Evolutionary conservation across 1,140 invertebrate species (phyloP).

Genomic region (Sinella curviseta): DNA sequence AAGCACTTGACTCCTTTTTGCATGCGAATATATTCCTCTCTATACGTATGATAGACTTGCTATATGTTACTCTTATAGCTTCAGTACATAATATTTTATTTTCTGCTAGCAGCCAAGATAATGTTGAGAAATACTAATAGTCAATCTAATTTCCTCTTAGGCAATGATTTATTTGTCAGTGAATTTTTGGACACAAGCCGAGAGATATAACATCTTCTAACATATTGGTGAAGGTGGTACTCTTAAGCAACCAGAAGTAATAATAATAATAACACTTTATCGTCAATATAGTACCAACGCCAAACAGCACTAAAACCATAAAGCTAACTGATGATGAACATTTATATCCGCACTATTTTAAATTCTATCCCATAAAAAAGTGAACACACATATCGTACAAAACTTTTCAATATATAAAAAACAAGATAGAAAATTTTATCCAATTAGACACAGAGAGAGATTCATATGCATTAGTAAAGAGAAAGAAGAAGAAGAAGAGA

Average conservation of each 20-base stretch:
- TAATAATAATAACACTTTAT: not conserved
- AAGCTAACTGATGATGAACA: constrained; percentile 15
- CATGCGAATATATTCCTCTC: too few relatives aligned
- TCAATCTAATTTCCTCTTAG: constrained; percentile 2
- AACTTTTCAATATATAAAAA: not conserved
- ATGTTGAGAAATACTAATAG: constrained; percentile 2
- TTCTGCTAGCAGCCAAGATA: not conserved
- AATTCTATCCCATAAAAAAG: not conserved
- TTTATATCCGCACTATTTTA: not conserved
- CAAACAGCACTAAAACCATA: constrained; percentile 1
- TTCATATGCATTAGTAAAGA: not conserved
- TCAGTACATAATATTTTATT: too few relatives aligned
- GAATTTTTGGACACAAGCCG: constrained; percentile 8
- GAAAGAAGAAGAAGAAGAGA: not conserved
- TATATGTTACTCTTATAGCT: too few relatives aligned
- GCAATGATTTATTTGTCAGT: constrained; percentile 8
- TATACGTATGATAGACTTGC: too few relatives aligned
- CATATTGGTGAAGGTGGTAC: too few relatives aligned
- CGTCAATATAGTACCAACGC: not conserved
- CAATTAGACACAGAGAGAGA: not conserved
- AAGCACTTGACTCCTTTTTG: not conserved
- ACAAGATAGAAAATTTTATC: not conserved
- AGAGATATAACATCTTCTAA: not conserved
- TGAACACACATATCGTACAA: not conserved
- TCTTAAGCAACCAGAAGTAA: too few relatives aligned